Conservation (phyloP, 2,888 invertebrate genomes). For the Adelphocoris suturalis region DNA sequence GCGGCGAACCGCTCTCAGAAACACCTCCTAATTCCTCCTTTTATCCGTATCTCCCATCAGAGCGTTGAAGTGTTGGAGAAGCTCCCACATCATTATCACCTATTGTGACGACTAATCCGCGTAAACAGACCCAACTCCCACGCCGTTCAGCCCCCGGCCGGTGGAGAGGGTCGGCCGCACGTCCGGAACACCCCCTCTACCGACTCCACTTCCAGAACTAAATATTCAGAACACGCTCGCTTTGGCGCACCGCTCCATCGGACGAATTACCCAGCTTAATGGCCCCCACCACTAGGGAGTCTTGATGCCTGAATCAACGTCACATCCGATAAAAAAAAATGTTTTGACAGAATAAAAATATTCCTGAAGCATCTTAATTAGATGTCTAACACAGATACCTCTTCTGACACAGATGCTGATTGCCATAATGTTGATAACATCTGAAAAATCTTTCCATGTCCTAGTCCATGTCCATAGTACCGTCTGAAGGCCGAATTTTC, state of each 20-base stretch:
- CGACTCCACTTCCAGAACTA: background rate
- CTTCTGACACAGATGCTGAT: too few relatives aligned
- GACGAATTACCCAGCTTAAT: background rate
- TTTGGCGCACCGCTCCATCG: background rate
- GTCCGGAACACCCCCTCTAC: background rate
- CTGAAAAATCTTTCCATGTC: too few relatives aligned
- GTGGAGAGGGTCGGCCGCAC: background rate
- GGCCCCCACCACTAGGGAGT: background rate
- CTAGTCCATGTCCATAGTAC: too few relatives aligned
- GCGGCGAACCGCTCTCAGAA: background rate
- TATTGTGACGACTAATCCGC: conserved; percentile 21
- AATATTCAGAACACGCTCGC: background rate
- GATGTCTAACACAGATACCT: too few relatives aligned
- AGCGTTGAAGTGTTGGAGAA: background rate
- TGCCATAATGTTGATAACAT: too few relatives aligned
- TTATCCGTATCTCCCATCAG: background rate
- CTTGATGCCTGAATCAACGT: background rate
- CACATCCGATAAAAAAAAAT: background rate
- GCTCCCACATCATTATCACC: conserved; percentile 34
- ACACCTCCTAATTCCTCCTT: background rate
- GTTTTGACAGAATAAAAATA: background rate
- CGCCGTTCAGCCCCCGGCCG: background rate
- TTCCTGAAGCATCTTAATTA: too few relatives aligned
- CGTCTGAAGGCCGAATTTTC: too few relatives aligned
- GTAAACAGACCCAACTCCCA: conserved; percentile 11